These are phyloP conservation scores for Leucopsar rothschildi DNA, from an alignment of 2,113 vertebrate genomes.

Conservation along the genomic window DNA sequence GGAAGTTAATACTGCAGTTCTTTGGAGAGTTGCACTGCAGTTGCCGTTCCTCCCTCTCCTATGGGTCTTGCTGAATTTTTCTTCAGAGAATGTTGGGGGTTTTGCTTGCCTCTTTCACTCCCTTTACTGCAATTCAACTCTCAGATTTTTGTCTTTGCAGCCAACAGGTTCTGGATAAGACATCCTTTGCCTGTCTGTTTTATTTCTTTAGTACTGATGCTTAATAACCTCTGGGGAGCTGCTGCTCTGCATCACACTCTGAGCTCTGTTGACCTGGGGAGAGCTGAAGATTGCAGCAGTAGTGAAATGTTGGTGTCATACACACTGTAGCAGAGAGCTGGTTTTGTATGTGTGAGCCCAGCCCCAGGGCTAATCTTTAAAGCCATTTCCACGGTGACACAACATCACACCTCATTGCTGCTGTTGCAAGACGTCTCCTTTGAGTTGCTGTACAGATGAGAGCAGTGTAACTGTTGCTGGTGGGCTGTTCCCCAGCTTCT, in stretches of 20 bases:
- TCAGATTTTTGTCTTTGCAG: slow-evolving; percentile 8
- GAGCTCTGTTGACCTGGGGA: not conserved
- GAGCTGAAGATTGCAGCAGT: not conserved
- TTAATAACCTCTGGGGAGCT: not conserved
- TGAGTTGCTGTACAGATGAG: not conserved
- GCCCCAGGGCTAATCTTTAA: not conserved
- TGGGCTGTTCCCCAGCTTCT: not conserved
- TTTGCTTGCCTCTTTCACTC: not conserved
- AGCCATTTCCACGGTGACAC: not conserved
- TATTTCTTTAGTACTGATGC: slow-evolving; percentile 28
- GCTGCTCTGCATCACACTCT: not conserved
- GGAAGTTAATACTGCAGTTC: not conserved
- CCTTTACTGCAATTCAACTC: not conserved
- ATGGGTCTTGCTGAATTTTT: not conserved
- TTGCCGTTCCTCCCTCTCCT: not conserved
- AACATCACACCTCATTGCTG: not conserved
- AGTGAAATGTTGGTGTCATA: not conserved
- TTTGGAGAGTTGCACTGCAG: not conserved
- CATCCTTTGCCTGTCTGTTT: slow-evolving; percentile 6
- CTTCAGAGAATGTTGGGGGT: not conserved
- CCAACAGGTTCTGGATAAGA: slow-evolving; percentile 10
- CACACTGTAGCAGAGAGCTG: not conserved
- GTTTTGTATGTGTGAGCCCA: not conserved
- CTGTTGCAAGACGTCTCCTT: not conserved
- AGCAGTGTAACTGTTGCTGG: not conserved